phyloP scores from a whole-genome alignment of 1,140 invertebrate species.

The Myzus persicae region DNA sequence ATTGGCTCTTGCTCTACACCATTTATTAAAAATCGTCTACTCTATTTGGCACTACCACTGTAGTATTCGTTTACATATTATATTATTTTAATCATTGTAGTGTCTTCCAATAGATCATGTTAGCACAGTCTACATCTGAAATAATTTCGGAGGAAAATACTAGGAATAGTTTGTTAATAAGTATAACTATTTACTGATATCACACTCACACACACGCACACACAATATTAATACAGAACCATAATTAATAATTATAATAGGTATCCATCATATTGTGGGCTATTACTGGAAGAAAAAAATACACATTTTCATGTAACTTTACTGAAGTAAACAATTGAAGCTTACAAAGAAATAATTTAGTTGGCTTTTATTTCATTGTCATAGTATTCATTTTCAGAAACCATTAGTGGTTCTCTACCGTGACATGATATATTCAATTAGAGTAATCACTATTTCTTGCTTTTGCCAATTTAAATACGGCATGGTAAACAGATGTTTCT shows the following conservation, averaged over 20 bases:
- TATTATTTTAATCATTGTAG: too few relatives aligned
- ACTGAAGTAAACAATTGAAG: background rate
- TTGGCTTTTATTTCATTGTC: background rate
- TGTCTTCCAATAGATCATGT: too few relatives aligned
- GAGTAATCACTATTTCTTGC: background rate
- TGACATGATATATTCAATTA: conserved; percentile 36
- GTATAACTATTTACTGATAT: background rate
- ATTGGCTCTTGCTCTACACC: too few relatives aligned
- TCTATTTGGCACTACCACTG: too few relatives aligned
- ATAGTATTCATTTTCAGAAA: background rate
- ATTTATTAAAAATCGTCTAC: too few relatives aligned
- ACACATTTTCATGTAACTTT: background rate
- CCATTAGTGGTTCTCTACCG: background rate
- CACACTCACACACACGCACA: too few relatives aligned
- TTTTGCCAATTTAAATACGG: conserved; percentile 31
- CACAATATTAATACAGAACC: background rate
- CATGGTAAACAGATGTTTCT: conserved; percentile 21
- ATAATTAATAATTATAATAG: background rate
- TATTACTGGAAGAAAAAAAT: background rate
- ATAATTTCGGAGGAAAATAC: background rate
- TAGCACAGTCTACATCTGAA: background rate
- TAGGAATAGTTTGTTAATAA: background rate
- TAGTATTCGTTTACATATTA: too few relatives aligned
- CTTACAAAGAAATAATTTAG: background rate
- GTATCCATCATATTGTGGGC: background rate